Base-by-base conservation (phyloP, 2,113 vertebrate species). In the Pipra filicauda region DNA sequence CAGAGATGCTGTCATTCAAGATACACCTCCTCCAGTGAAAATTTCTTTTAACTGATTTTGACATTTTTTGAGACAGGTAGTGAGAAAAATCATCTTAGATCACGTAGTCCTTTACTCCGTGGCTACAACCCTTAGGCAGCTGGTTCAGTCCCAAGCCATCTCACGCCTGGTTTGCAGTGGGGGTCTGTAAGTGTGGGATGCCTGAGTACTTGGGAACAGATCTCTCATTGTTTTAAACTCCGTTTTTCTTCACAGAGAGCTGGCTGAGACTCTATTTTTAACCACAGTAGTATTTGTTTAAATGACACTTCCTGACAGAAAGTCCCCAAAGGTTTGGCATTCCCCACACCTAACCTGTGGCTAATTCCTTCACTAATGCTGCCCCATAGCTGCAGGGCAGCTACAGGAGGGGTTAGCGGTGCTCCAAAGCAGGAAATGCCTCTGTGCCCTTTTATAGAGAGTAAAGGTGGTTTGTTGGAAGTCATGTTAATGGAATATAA, bases 401-500 rank as follows among this genome's bases (percentile, higher is more conserved):
- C 62, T 94, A 66, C 80, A 4, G 16, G 52, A 33, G 85, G 57
- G 46, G 65, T 88, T 94, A 75, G 77, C 15, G 8, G 49, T 3
- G 21, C 66, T 92, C 19, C 81, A 0, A 0, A 85, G 89, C 57
- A 61, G 81, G 88, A 94, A 93, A 54, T 4, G 1, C 76, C 54
- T 84, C 92, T 91, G 78, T 89, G 84, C 76, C 82, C 85, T 89
- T 96, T 94, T 85, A 55, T 41, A 78, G 70, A 70, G 70, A 65
- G 39, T 79, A 43, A 89, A 86, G 69, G 79, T 97, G 84, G 35
- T 65, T 96, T 89, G 58, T 33, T 92, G 88, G 64, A 97, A 57
- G 61, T 71, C 86, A 83, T 70, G 62, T 91, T 95, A 96, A 89
- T 84, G 88, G 85, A 88, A 93, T 93, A 78, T 43, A 87, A 96